Percentiles rank a stretch among this genome's conserved stretches.
Conservation (phyloP, 2,888 invertebrate species). For the Azorinus chamasolen region DNA sequence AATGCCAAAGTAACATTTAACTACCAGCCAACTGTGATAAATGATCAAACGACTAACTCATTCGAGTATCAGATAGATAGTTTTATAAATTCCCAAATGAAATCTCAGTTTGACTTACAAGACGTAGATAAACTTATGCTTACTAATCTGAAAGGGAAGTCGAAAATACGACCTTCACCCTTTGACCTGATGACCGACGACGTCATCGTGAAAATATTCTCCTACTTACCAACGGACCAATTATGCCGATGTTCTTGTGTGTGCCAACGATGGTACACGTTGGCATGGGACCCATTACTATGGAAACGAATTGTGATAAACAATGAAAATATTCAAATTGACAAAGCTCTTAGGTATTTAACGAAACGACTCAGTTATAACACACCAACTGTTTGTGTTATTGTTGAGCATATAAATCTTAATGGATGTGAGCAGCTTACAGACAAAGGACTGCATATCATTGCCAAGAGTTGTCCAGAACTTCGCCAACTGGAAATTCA, state of each 20-base stretch:
- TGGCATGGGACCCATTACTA: slow-evolving; percentile 92
- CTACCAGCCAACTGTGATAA: slow-evolving; percentile 39
- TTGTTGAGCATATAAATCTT: slow-evolving; percentile 90
- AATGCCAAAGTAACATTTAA: slow-evolving; percentile 6
- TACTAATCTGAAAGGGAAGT: slow-evolving; percentile 63
- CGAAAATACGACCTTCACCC: slow-evolving; percentile 69
- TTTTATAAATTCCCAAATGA: slow-evolving; percentile 55
- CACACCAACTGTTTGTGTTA: slow-evolving; percentile 90
- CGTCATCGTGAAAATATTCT: slow-evolving; percentile 90
- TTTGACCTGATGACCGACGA: slow-evolving; percentile 89
- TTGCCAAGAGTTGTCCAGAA: slow-evolving; percentile 93
- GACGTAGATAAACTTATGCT: slow-evolving; percentile 70
- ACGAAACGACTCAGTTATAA: slow-evolving; percentile 90
- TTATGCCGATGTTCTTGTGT: slow-evolving; percentile 91
- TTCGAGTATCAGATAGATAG: slow-evolving; percentile 66
- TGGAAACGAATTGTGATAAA: slow-evolving; percentile 91
- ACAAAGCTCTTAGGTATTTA: slow-evolving; percentile 89
- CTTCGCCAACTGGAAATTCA: slow-evolving; percentile 93
- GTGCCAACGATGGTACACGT: slow-evolving; percentile 91
- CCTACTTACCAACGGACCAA: slow-evolving; percentile 91
- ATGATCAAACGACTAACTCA: slow-evolving; percentile 48
- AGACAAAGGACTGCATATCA: slow-evolving; percentile 91
- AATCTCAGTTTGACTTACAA: slow-evolving; percentile 67
- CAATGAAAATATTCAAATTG: slow-evolving; percentile 89
- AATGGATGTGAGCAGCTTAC: slow-evolving; percentile 91